Percentiles rank a stretch among this genome's conserved stretches.
phyloP scores from a whole-genome alignment of 2,888 invertebrate species.

The Dryobotodes eremita region DNA sequence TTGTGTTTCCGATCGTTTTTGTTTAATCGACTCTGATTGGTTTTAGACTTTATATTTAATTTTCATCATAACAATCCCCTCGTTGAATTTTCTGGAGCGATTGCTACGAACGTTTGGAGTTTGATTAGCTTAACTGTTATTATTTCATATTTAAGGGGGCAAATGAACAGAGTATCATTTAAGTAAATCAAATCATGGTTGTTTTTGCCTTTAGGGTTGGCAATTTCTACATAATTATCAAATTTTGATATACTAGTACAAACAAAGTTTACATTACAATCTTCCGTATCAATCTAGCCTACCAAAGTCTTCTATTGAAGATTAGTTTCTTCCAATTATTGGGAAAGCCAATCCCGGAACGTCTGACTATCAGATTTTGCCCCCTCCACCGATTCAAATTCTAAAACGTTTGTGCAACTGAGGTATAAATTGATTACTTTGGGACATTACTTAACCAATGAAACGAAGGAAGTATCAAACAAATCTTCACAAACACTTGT shows the following conservation, averaged over 20 bases:
- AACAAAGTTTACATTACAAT: neutral
- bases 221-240: neutral
- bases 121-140: constrained; percentile 17
- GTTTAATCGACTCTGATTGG: constrained; percentile 66
- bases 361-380: neutral
- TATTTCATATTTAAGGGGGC: constrained; percentile 16
- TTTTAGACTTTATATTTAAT: constrained; percentile 61
- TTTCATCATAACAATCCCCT: constrained; percentile 44
- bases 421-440: neutral
- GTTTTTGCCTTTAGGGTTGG: neutral
- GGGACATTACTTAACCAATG: neutral
- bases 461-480: neutral
- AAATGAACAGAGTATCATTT: constrained; percentile 18
- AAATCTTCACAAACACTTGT: neutral
- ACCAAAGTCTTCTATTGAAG: neutral
- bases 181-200: neutral
- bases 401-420: neutral
- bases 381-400: neutral
- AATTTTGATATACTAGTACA: neutral
- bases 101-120: constrained; percentile 26
- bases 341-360: neutral
- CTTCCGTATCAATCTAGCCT: neutral
- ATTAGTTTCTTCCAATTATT: neutral
- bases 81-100: constrained; percentile 35
- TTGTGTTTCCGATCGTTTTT: constrained; percentile 62